Base-by-base conservation (phyloP, 2,797 vertebrate species). In the Malacoraja senta region DNA sequence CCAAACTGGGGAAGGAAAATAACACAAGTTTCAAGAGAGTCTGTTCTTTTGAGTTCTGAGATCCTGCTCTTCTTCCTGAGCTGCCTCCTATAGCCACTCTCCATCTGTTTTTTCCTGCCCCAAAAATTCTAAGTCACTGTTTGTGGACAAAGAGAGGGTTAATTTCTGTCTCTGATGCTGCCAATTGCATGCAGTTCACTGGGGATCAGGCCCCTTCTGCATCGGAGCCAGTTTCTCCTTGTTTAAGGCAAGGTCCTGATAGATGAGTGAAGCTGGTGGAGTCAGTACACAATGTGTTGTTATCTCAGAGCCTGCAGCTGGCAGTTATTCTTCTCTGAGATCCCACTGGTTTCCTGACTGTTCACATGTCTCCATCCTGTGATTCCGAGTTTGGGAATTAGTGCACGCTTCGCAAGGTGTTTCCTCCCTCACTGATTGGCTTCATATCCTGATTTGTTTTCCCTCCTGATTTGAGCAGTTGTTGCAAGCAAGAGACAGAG, bases 401-500 rank as follows among this genome's bases (percentile, higher is more conserved):
- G 71, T 91, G 90, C 68, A 44, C 72, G 90, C 71, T 26, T 74
- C 3, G 68, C 90, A 74, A 91, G 90, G 68, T 91, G 90, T 44
- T 91, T 91, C 90, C 90, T 91, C 35, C 35, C 68, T 72, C 38
- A 8, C 90, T 72, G 90, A 91, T 74, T 74, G 35, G 24, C 44
- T 68, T 91, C 90, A 91, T 71, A 91, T 91, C 90, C 90, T 91
- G 90, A 53, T 71, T 44, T 91, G 21, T 72, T 72, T 32, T 86
- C 83, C 58, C 83, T 63, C 12, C 13, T 65, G 83, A 32, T 29
- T n/a, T 68, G 84, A n/a, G 29, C 17, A 15, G 65, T 88, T 65
- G 17, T 68, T 72, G 19, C 8, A 17, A n/a, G n/a, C 6, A 32
- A 32, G 61, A 88, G n/a, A 8, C 7, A 8, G 19, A 19, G 17